Evolutionary conservation across 2,888 invertebrate genomes (phyloP), one percentile per base, ranked within the genome.

Genomic region (Dermolepida albohirtum): DNA sequence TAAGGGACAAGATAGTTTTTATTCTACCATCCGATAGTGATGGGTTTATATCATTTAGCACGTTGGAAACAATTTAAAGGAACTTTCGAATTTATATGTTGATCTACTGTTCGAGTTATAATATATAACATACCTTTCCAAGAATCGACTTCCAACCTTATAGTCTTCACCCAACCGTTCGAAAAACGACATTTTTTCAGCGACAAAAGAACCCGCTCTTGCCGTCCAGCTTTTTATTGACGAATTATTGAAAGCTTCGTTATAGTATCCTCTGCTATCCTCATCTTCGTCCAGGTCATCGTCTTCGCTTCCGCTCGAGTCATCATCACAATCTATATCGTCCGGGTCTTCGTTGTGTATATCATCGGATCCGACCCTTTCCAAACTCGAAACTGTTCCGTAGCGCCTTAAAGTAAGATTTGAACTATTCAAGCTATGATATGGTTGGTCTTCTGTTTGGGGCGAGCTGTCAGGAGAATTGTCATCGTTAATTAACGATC

Each of bases 161-260:
- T 82, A 82, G 69, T 87, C 86, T 73, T 86, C 86, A 11, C 90
- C 84, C 1, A 89, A 84, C 72, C 88, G 88, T 77, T 91, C 90
- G 72, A 91, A 86, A 68, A 90, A 86, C 1, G 89, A 86, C 88
- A 94, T 93, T 80, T 94, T 94, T 75, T 93, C 93, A 4, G 91
- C 92, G 5, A 94, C 93, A 79, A 90, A 94, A 40, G 89, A 90
- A 1, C 94, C 93, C 5, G 94, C 93, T 69, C 91, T 86, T 6
- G 92, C 90, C 0, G 94, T 92, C 93, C 94, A 94, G 11, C 90
- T 91, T 83, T 78, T 77, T 17, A 82, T 74, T 40, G 74, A 77
- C 5, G 81, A 77, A 68, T 78, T 74, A 74, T 81, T 81, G 68
- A 83, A 83, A 2, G 79, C 82, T 71, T 80, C 79, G 71, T 83